Percentiles rank a stretch among this genome's conserved stretches.
Evolutionary conservation across 2,888 invertebrate genomes (phyloP).

Genomic region (Parnassius mnemosyne): DNA sequence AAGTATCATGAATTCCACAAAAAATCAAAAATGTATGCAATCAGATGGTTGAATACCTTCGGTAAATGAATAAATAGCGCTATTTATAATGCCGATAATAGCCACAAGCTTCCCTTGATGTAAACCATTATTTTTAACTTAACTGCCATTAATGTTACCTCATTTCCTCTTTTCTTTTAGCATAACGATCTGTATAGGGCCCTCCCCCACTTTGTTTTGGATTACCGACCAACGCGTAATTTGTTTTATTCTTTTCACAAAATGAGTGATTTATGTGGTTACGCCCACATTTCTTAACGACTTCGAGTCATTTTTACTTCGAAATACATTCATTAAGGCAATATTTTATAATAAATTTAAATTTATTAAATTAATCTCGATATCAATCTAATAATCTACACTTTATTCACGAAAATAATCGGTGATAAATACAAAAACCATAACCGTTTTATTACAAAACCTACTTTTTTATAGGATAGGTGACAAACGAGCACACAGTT

Average conservation of each 20-base stretch:
- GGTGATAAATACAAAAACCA: too few species aligned
- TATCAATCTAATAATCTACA: background rate
- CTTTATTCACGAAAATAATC: background rate
- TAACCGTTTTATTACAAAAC: too few species aligned
- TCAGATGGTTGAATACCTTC: too few species aligned
- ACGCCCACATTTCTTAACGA: background rate
- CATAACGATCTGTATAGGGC: constrained; percentile 37
- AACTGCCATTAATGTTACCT: constrained; percentile 39
- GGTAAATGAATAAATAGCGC: constrained; percentile 11
- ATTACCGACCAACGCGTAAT: constrained; percentile 34
- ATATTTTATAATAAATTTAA: background rate
- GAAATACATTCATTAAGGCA: background rate
- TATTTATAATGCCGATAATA: constrained; percentile 23
- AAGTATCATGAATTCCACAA: too few species aligned
- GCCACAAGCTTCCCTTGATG: constrained; percentile 30
- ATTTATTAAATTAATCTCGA: background rate
- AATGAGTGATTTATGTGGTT: constrained; percentile 33
- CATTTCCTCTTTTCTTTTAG: constrained; percentile 34
- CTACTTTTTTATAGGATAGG: too few species aligned
- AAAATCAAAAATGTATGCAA: too few species aligned
- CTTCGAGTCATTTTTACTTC: too few species aligned
- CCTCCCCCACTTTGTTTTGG: constrained; percentile 36
- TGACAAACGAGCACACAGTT: too few species aligned
- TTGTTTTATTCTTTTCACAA: constrained; percentile 34
- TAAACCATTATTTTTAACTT: constrained; percentile 42